Percentiles rank a stretch among this genome's conserved stretches.
phyloP scores from a whole-genome alignment of 2,113 vertebrate species.

The Scytalopus superciliaris region DNA sequence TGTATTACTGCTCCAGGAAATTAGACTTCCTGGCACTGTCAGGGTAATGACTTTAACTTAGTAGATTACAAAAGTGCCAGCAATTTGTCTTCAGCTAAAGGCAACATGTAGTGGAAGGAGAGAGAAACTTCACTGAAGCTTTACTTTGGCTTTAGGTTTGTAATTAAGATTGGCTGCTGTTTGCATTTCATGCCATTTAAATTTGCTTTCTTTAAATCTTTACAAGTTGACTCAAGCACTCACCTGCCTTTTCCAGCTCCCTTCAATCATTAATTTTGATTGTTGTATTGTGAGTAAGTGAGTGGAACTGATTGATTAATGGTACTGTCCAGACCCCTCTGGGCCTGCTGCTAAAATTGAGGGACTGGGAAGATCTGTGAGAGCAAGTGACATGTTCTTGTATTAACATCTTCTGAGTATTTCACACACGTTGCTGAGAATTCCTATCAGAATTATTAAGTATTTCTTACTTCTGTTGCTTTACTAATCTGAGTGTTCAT shows the following conservation, averaged over 20 bases:
- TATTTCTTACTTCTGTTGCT: conserved; percentile 19
- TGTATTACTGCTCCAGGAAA: conserved; percentile 60
- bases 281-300: neutral
- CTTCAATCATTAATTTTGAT: conserved; percentile 49
- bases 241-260: conserved; percentile 25
- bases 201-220: conserved; percentile 45
- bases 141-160: conserved; percentile 17
- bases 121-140: neutral
- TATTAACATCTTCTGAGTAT: neutral
- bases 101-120: neutral
- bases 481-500: conserved; percentile 14
- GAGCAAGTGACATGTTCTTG: neutral
- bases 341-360: neutral
- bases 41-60: conserved; percentile 61
- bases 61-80: conserved; percentile 57
- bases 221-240: conserved; percentile 31
- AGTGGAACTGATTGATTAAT: conserved; percentile 21
- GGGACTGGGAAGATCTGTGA: neutral
- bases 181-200: neutral
- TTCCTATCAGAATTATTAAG: conserved; percentile 38
- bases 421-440: neutral
- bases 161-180: conserved; percentile 51
- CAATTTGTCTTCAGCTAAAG: conserved; percentile 65
- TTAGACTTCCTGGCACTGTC: conserved; percentile 63
- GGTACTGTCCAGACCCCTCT: neutral